Evolutionary conservation across 1,140 invertebrate genomes (phyloP).

Genomic region (Drosophila guanche): DNA sequence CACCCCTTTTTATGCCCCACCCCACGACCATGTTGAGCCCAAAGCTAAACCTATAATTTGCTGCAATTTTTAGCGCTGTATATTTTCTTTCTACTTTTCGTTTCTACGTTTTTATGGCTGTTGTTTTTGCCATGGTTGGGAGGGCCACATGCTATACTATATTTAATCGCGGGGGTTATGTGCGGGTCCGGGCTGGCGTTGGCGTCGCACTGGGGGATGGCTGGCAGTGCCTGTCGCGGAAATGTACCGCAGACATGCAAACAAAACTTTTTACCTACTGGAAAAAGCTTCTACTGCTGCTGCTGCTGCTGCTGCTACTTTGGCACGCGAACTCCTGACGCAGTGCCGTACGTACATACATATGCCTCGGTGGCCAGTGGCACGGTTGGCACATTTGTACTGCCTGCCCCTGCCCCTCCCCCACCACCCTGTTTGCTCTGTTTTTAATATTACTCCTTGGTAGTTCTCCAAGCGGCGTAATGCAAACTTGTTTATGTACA

Average conservation of each 20-base stretch:
- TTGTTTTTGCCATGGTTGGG: constrained; percentile 32
- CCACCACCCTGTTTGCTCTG: constrained; percentile 69
- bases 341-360: constrained; percentile 18
- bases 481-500: constrained; percentile 74
- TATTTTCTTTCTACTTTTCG: background rate
- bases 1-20: no score
- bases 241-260: constrained; percentile 80
- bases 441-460: constrained; percentile 72
- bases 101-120: constrained; percentile 58
- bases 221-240: constrained; percentile 74
- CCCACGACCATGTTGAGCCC: constrained; percentile 31
- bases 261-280: constrained; percentile 73
- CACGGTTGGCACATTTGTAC: background rate
- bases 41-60: constrained; percentile 69
- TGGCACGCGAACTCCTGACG: constrained; percentile 56
- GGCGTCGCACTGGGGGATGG: constrained; percentile 8
- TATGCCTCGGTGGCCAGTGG: background rate
- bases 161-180: constrained; percentile 15
- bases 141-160: constrained; percentile 31
- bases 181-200: constrained; percentile 6
- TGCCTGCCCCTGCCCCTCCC: constrained; percentile 21
- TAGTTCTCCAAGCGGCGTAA: constrained; percentile 57
- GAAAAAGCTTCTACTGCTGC: constrained; percentile 3
- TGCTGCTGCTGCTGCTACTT: constrained; percentile 12
- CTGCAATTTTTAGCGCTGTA: constrained; percentile 60